Base-by-base conservation (phyloP, 2,888 invertebrate genomes). In the Plebejus anna region DNA sequence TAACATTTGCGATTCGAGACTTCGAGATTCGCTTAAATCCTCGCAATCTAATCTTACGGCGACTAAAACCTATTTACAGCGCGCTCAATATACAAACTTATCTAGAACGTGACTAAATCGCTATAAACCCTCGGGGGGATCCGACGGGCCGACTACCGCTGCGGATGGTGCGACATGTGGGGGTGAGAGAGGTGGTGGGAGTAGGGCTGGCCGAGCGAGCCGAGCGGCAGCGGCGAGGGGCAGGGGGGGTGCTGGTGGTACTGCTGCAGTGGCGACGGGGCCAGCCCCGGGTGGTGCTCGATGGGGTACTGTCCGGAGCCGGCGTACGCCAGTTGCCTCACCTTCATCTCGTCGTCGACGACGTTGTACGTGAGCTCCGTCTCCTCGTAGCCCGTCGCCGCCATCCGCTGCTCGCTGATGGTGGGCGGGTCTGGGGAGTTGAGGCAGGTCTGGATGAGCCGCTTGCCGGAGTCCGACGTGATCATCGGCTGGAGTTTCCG, bases 401-500 rank as follows among this genome's bases (percentile, higher is more conserved):
- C 98, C 99, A 99, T 99, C 84, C 99, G 95, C 92, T 99, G 99
- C 94, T 99, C 98, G 80, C 96, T 96, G 82, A 96, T 96, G 80
- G 94, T 96, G 79, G 96, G 97, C 79, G 98, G 98, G 92, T 99
- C 99, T 72, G 99, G 99, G 75, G 98, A 98, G 94, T 99, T 99
- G 80, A 99, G 96, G 92, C 99, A 99, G 83, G 99, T 99, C 94
- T 99, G 99, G 86, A 99, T 99, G 83, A 99, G 95, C 81, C 98
- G 97, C 92, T 99, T 99, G 82, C 99, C 99, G 78, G 97, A 97
- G 89, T 98, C 97, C 82, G 99, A 99, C 75, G 99, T 99, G 90
- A 99, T 99, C 99, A 99, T 99, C 82, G 99, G 99, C 92, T 99
- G 99, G 76, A 99, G 95, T 91, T 99, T 99, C 83, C 99, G 96